A percentile compares a stretch with the other conserved stretches of the same genome.
These are phyloP conservation scores for Empis livida DNA, from an alignment of 2,888 invertebrate species.

Conservation along the genomic window DNA sequence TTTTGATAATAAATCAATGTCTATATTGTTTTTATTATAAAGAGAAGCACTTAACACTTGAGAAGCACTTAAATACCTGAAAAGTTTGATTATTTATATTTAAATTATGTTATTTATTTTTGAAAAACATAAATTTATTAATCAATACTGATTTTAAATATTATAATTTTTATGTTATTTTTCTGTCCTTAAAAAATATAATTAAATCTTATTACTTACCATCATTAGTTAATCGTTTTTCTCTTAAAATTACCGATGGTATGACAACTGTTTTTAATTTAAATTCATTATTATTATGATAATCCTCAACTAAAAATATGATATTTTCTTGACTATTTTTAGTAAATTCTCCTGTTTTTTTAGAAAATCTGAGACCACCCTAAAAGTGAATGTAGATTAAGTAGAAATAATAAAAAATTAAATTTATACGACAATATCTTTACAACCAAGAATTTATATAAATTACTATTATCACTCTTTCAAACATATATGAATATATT, in stretches of 20 bases:
- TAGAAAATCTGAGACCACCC: slow-evolving; percentile 43
- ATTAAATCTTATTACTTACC: too few relatives aligned
- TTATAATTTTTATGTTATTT: slow-evolving; percentile 5
- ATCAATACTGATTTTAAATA: slow-evolving; percentile 6
- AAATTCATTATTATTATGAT: too few relatives aligned
- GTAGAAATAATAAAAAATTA: neutral
- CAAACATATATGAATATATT: too few relatives aligned
- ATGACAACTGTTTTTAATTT: too few relatives aligned
- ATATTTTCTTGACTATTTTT: slow-evolving; percentile 2
- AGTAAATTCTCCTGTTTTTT: slow-evolving; percentile 29
- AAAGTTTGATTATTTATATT: neutral
- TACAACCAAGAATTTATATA: neutral
- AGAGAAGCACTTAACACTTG: too few relatives aligned
- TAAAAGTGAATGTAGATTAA: slow-evolving; percentile 14
- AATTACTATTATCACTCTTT: too few relatives aligned
- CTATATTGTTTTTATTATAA: too few relatives aligned
- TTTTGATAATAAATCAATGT: too few relatives aligned
- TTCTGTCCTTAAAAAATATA: too few relatives aligned
- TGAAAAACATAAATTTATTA: too few relatives aligned
- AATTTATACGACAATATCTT: neutral
- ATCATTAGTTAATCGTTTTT: slow-evolving; percentile 3
- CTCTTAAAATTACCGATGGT: slow-evolving; percentile 14
- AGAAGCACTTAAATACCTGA: slow-evolving; percentile 16
- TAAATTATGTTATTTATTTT: too few relatives aligned
- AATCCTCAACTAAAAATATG: slow-evolving; percentile 6